phyloP scores from a whole-genome alignment of 2,888 invertebrate species.

The Anthrax anthrax region DNA sequence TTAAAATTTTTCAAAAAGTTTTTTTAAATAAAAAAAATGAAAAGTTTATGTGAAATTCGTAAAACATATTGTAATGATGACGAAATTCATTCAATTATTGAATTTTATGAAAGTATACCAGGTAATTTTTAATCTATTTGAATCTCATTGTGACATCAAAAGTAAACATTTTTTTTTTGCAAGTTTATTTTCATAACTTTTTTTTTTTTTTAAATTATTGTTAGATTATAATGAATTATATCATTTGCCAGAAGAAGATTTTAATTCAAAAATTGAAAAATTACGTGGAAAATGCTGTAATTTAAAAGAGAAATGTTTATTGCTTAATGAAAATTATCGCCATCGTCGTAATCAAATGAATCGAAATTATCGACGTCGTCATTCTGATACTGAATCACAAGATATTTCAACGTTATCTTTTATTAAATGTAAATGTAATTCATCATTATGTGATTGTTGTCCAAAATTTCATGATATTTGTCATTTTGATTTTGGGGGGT shows the following conservation, averaged over 20 bases:
- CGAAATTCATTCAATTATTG: conserved; percentile 46
- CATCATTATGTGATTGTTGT: neutral
- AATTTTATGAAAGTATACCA: conserved; percentile 65
- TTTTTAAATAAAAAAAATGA: neutral
- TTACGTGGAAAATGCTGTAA: conserved; percentile 38
- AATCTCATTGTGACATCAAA: too few relatives aligned
- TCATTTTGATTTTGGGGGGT: neutral
- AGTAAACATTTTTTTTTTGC: too few relatives aligned
- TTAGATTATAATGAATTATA: conserved; percentile 58
- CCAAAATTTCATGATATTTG: neutral
- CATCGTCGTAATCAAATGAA: too few relatives aligned
- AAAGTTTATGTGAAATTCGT: neutral
- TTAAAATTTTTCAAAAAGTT: too few relatives aligned
- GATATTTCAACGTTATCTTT: neutral
- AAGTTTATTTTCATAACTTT: too few relatives aligned
- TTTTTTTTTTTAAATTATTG: too few relatives aligned
- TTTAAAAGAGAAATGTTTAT: neutral
- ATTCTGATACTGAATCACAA: neutral
- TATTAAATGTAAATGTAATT: neutral
- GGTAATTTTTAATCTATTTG: too few relatives aligned
- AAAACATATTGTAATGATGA: neutral
- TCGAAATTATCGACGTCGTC: neutral
- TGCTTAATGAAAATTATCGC: neutral
- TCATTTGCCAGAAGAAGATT: conserved; percentile 60
- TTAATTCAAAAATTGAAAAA: conserved; percentile 53